A percentile compares a stretch with the other conserved stretches of the same genome.
Evolutionary conservation across 2,888 invertebrate genomes (phyloP).

Genomic region (Fragum whitleyi): DNA sequence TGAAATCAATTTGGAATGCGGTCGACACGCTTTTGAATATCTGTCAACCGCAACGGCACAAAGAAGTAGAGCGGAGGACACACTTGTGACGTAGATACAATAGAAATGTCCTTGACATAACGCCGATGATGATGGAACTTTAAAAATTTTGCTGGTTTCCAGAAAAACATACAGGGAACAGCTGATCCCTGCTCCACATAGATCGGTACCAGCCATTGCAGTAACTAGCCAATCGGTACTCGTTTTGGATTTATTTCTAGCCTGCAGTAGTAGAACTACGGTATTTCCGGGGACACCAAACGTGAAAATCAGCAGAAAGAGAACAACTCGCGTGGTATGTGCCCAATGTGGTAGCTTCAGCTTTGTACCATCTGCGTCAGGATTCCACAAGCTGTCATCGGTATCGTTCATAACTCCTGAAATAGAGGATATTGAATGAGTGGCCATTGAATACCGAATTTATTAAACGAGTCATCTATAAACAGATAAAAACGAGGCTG

Average conservation of each 20-base stretch:
- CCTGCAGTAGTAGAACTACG: neutral
- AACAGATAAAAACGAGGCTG: no score
- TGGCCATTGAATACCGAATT: no score
- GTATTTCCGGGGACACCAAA: conserved; percentile 1
- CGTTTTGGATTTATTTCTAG: neutral
- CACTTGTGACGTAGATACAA: conserved; percentile 7
- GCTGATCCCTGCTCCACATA: conserved; percentile 1
- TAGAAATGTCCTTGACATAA: conserved; percentile 14
- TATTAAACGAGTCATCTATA: no score
- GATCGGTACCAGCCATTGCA: conserved; percentile 1
- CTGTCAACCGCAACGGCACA: neutral
- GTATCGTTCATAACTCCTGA: neutral
- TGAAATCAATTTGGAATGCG: conserved; percentile 7
- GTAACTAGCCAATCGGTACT: conserved; percentile 11
- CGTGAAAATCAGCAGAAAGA: neutral
- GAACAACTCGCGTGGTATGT: neutral
- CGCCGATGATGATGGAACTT: neutral
- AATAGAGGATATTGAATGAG: no score
- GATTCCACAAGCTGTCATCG: neutral
- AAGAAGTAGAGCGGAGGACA: neutral
- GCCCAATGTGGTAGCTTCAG: neutral
- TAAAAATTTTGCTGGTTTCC: neutral
- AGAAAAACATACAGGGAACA: neutral
- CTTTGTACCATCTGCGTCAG: neutral
- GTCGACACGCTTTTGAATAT: neutral